Evolutionary conservation across 2,888 invertebrate species (phyloP).

Genomic region (Bembecia ichneumoniformis): DNA sequence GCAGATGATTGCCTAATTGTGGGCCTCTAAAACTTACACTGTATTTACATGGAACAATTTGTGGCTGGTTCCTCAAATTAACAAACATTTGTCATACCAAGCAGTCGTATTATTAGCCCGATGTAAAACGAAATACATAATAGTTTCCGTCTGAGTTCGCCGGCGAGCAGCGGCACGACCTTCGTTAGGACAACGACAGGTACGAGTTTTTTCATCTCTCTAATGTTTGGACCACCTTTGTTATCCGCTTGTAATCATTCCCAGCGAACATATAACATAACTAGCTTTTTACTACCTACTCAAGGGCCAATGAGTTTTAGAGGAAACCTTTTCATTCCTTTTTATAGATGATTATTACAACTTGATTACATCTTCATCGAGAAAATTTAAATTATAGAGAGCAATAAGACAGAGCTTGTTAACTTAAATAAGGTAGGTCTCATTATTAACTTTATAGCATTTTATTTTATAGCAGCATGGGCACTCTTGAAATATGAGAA

Average conservation of each 20-base stretch:
- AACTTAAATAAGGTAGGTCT: too few relatives aligned
- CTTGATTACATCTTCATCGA: not conserved
- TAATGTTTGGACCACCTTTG: constrained; percentile 33
- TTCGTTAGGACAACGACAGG: constrained; percentile 53
- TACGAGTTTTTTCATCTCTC: constrained; percentile 47
- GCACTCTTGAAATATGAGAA: too few relatives aligned
- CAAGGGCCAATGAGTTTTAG: not conserved
- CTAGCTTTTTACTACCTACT: constrained; percentile 35
- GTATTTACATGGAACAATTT: too few relatives aligned
- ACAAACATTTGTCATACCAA: too few relatives aligned
- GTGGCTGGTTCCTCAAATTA: too few relatives aligned
- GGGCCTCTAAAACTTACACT: too few relatives aligned
- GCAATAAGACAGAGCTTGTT: too few relatives aligned
- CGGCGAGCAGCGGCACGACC: constrained; percentile 22
- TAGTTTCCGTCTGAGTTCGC: not conserved
- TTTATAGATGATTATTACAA: not conserved
- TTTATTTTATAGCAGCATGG: too few relatives aligned
- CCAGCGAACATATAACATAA: constrained; percentile 19
- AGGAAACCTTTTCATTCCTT: too few relatives aligned
- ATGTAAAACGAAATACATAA: not conserved
- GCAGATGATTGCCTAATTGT: too few relatives aligned
- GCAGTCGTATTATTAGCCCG: not conserved
- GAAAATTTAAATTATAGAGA: not conserved
- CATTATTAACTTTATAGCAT: too few relatives aligned
- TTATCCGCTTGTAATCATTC: constrained; percentile 39